A percentile compares a stretch with the other conserved stretches of the same genome.
phyloP scores from a whole-genome alignment of 2,888 invertebrate genomes.

The Tetheella fluctuosa region DNA sequence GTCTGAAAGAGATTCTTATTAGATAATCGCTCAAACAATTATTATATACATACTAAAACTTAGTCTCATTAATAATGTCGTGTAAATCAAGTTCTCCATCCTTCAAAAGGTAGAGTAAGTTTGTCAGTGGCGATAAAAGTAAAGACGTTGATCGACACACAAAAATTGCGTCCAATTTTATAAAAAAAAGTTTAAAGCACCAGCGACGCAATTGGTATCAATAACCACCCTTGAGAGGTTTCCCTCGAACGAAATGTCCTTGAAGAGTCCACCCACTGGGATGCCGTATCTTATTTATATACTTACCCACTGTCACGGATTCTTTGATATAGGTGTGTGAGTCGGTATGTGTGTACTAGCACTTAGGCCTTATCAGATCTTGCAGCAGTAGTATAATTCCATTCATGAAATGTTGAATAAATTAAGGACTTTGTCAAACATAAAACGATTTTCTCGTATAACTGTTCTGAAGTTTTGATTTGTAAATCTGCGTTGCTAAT shows the following conservation, averaged over 20 bases:
- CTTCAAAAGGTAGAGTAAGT: too few relatives aligned
- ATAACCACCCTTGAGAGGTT: slow-evolving; percentile 58
- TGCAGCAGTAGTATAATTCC: slow-evolving; percentile 35
- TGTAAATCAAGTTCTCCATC: too few relatives aligned
- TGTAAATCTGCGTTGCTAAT: neutral
- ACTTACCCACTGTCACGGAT: slow-evolving; percentile 59
- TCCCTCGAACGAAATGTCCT: slow-evolving; percentile 63
- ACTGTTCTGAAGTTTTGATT: neutral
- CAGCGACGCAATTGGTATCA: slow-evolving; percentile 40
- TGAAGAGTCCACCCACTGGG: slow-evolving; percentile 63
- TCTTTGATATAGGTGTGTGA: slow-evolving; percentile 44
- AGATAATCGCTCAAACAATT: neutral
- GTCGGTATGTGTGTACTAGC: slow-evolving; percentile 22
- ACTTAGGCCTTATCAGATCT: slow-evolving; percentile 39
- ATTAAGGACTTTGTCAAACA: slow-evolving; percentile 18
- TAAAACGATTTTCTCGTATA: slow-evolving; percentile 7
- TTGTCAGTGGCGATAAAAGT: neutral
- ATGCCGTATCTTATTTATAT: slow-evolving; percentile 62
- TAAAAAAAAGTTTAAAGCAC: neutral
- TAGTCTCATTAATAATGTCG: too few relatives aligned
- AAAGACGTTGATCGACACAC: neutral
- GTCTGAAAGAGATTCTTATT: neutral
- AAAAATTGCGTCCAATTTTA: neutral
- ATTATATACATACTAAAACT: neutral
- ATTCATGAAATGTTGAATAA: slow-evolving; percentile 40